These are phyloP conservation scores for Globicephala melas DNA, from an alignment of 2,113 vertebrate species.

Conservation along the genomic window DNA sequence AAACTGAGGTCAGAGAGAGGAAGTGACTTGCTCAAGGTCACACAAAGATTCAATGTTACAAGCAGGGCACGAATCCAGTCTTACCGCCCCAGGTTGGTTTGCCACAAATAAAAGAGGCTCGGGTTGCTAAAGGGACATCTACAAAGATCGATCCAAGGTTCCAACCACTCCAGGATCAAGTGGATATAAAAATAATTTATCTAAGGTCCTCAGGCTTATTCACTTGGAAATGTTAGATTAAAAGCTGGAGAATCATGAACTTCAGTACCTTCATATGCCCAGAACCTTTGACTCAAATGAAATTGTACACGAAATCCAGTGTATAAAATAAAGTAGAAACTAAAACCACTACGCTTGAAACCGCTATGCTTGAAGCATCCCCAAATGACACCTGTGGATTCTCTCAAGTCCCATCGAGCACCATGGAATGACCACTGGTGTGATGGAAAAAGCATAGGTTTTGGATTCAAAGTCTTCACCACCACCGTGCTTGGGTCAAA, in stretches of 20 bases:
- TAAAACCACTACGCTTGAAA: neutral
- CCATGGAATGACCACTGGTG: no score
- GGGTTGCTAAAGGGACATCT: neutral
- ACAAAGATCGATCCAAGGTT: neutral
- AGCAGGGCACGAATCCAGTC: neutral
- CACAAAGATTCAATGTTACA: neutral
- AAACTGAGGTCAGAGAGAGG: slow-evolving; percentile 22
- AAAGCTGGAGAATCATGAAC: neutral
- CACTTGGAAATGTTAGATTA: neutral
- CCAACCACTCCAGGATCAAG: neutral
- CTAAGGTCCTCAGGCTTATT: neutral
- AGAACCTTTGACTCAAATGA: neutral
- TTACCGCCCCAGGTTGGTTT: neutral
- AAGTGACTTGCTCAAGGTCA: neutral
- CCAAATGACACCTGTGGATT: neutral
- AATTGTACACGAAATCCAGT: neutral
- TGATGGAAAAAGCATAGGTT: no score
- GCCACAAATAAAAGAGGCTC: neutral
- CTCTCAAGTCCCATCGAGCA: neutral
- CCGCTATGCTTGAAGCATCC: neutral
- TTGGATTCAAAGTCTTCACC: neutral
- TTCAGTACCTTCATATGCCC: neutral
- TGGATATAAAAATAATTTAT: neutral
- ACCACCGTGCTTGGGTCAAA: neutral
- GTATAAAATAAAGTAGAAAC: neutral